These are phyloP conservation scores for Patiria pectinifera DNA, from an alignment of 53 echinoderm and acorn worm genomes.

Conservation along the genomic window DNA sequence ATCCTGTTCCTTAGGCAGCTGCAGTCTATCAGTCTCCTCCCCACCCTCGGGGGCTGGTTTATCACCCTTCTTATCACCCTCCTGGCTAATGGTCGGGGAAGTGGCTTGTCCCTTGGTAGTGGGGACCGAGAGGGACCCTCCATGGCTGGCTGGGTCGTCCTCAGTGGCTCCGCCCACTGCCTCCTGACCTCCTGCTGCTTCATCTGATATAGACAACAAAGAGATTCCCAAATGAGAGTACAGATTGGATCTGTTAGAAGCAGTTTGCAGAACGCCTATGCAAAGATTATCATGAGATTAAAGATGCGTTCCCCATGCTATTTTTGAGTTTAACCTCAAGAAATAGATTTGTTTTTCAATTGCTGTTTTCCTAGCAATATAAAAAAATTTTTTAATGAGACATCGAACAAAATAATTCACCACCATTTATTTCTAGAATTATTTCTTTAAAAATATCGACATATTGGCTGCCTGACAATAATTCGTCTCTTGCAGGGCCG, in stretches of 20 bases:
- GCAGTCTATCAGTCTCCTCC: constrained; percentile 32
- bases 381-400: too few relatives aligned
- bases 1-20: constrained; percentile 29
- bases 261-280: too few relatives aligned
- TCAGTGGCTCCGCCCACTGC: constrained; percentile 14
- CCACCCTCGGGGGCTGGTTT: constrained; percentile 31
- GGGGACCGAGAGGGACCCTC: background rate
- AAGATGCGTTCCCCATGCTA: too few relatives aligned
- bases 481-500: too few relatives aligned
- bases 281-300: too few relatives aligned
- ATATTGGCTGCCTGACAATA: too few relatives aligned
- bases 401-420: too few relatives aligned
- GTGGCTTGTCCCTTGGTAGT: constrained; percentile 2
- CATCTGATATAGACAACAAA: constrained; percentile 26
- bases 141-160: constrained; percentile 1
- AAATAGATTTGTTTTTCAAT: too few relatives aligned
- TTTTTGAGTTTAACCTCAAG: too few relatives aligned
- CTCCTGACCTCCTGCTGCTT: constrained; percentile 47
- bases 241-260: background rate
- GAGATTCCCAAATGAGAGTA: background rate
- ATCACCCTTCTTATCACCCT: constrained; percentile 49
- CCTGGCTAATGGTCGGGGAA: constrained; percentile 37
- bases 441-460: too few relatives aligned
- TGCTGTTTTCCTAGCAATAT: too few relatives aligned
- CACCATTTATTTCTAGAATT: too few relatives aligned